Evolutionary conservation across 1,140 invertebrate species (phyloP), one percentile per base, ranked within the genome.

Genomic region (Drosophila lowei): DNA sequence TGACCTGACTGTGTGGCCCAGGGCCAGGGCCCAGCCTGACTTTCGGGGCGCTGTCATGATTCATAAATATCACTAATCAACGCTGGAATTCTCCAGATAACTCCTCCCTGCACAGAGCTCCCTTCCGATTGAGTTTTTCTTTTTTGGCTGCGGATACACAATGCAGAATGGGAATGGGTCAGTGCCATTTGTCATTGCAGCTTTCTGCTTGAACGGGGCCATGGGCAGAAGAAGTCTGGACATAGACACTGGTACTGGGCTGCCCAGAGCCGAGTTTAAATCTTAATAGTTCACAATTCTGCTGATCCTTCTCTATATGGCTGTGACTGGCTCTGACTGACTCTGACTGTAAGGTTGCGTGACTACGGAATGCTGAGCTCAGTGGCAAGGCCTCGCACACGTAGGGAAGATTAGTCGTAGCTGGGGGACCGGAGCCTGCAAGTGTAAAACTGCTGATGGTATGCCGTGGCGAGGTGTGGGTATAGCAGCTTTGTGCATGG

Each of bases 11-110:
- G 67, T 54, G 62, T 34, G 52, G 16, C 46, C 23, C 60, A 64
- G 77, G n/a, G n/a, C n/a, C n/a, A n/a, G n/a, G n/a, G n/a, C n/a
- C n/a, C n/a, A n/a, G n/a, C 16, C 18, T 18, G 18, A 85, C 77
- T 81, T 86, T 86, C 54, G 60, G 70, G 73, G 11, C 11, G 11
- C 83, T 72, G 75, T 53, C 66, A 75, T 86, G 83, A 83, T 88
- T 86, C 74, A 86, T 86, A 83, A 86, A 86, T 86, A 88, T 88
- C 84, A 76, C 63, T 72, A 58, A 71, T 78, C 75, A 80, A 49
- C 57, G 57, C 11, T 44, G 46, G 56, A 11, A 11, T 34, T 34
- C 9, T 34, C 8, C 34, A 38, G 34, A 4, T 8, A 30, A 30
- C 28, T 30, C 28, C 28, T 30, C 5, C 3, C 5, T 25, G 28